Base-by-base conservation (phyloP, 2,113 vertebrate species). In the Brachyistius frenatus region DNA sequence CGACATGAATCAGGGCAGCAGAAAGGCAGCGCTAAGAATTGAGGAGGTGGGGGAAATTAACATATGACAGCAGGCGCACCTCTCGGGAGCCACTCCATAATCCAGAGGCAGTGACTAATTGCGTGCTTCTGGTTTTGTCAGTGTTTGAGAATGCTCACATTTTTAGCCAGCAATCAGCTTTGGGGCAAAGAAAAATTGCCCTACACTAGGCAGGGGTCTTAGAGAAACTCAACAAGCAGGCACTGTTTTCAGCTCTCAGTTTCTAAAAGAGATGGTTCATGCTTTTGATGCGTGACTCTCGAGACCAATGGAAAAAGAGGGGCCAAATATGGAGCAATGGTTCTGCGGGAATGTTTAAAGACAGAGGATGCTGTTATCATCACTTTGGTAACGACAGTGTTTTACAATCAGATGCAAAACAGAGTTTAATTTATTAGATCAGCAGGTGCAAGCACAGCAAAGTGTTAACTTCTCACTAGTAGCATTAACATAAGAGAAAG, bases 91-190 rank as follows among this genome's bases (percentile, higher is more conserved):
- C 55, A 87, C 81, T 88, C 88, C 73, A 92, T 90, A 89, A 92
- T 89, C 86, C 79, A 84, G 58, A 73, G 84, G 76, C 86, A 86
- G 76, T 76, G 86, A 88, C 88, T 91, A 93, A 93, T 89, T 93
- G 76, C 74, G 1, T 77, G 81, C 89, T 83, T 86, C 83, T 80
- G 79, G 78, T 73, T 78, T 82, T 87, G 88, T 88, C 86, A 78
- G 73, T 77, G 49, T 89, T 91, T 84, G 62, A 85, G 76, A 85
- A 88, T 55, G 76, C 44, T 62, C 75, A 57, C 66, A 80, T 88
- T 89, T 83, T 82, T 84, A 66, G 73, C 72, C 63, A 53, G 49
- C 70, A 82, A 83, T 90, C 77, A 81, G 71, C 84, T 90, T 71
- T 66, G 11, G 76, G 80, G 66, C 77, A 84, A 15, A 50, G 67